Evolutionary conservation across 2,888 invertebrate genomes (phyloP), one percentile per base, ranked within the genome.

Genomic region (Synergus umbraculus): DNA sequence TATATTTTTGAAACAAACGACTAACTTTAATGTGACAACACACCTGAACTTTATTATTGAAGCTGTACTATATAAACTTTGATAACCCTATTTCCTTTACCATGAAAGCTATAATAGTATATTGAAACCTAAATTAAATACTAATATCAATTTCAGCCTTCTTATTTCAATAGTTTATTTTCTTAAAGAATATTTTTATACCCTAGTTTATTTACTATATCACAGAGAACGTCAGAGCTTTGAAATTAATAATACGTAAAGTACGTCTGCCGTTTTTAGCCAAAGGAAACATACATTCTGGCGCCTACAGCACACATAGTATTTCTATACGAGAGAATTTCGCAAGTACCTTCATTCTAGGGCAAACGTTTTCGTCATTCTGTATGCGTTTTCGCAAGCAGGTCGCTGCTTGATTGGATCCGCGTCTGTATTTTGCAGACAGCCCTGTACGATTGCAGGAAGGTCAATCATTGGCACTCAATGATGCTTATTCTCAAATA

Each of bases 301-400:
- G 63, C 63, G 63, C 29, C 63, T 73, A 54, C 15, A 66, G 43
- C 8, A 66, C n/a, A 18, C 13, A 46, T 67, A 22, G 67, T 13
- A 29, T 63, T 63, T 29, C 63, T 13, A 63, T 63, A 76, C 67
- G 41, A 79, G 76, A 76, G 54, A 29, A 64, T 84, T 81, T 84
- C 82, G 78, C 80, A 85, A 85, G 77, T 84, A 80, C 76, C 81
- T 64, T 78, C 82, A 88, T 87, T 88, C 87, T 86, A 78, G 86
- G 83, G 73, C 87, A 85, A 83, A 76, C 82, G 79, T 87, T 88
- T 86, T 85, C 84, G 84, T 83, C 85, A 79, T 80, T 81, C 78
- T 46, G 64, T 81, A 84, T 78, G 79, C 85, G 85, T 83, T 87
- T 80, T 83, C 81, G 76, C 79, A 84, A 83, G 82, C 80, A 78